Percentiles rank a stretch among this genome's conserved stretches.
Evolutionary conservation across 2,888 invertebrate species (phyloP).

Genomic region (Candidula unifasciata): DNA sequence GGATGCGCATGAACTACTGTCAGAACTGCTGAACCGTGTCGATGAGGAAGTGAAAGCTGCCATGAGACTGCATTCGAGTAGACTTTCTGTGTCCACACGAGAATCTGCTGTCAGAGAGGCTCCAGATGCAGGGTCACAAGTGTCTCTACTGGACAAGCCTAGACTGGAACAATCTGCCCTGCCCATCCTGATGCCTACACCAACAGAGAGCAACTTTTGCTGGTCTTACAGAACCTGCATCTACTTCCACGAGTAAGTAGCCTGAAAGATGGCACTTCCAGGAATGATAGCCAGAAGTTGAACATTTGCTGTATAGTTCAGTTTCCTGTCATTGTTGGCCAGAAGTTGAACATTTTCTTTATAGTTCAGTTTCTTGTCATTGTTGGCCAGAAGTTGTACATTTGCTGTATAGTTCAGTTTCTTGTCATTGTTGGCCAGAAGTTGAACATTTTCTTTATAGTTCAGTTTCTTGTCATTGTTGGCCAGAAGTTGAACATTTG

Average conservation of each 20-base stretch:
- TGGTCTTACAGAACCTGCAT: slow-evolving; percentile 24
- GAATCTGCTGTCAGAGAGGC: background rate
- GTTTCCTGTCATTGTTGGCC: background rate
- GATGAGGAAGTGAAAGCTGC: slow-evolving; percentile 71
- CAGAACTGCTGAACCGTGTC: slow-evolving; percentile 74
- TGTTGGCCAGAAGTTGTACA: no score
- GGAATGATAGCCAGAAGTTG: background rate
- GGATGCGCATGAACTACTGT: slow-evolving; percentile 78
- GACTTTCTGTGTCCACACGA: background rate
- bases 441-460: background rate
- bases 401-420: no score
- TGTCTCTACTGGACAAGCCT: no score
- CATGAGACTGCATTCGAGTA: background rate
- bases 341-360: background rate
- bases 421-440: no score
- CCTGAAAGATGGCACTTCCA: no score
- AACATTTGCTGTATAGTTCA: no score
- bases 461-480: no score
- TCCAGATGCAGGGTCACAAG: background rate
- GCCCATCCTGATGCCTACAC: background rate
- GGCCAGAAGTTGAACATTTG: no score
- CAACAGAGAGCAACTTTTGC: slow-evolving; percentile 33
- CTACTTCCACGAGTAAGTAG: slow-evolving; percentile 28
- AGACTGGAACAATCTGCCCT: background rate
- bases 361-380: background rate